Percentiles rank a stretch among this genome's conserved stretches.
Evolutionary conservation across 2,113 vertebrate species (phyloP).

Genomic region (Calyptomena viridis): DNA sequence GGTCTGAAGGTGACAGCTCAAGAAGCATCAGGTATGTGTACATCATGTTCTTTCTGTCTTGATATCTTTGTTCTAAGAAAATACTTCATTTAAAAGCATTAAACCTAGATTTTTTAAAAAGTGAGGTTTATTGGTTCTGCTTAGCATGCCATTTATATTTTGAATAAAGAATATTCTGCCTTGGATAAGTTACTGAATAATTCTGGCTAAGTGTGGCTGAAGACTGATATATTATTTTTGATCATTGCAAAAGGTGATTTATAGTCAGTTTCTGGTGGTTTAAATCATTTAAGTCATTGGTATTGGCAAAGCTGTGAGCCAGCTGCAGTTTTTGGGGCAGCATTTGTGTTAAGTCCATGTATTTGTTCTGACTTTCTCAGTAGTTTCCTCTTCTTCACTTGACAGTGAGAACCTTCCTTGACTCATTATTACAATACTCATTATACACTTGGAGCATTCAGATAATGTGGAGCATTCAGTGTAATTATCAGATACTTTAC

Average conservation of each 20-base stretch:
- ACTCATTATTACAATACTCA: background rate
- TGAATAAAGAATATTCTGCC: background rate
- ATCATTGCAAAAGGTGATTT: background rate
- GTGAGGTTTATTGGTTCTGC: background rate
- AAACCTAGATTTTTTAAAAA: background rate
- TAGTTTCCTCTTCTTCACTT: background rate
- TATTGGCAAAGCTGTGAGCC: background rate
- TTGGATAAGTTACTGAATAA: background rate
- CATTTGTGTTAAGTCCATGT: background rate
- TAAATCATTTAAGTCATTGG: background rate
- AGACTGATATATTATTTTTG: background rate
- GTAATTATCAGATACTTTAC: background rate
- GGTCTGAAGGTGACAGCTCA: constrained; percentile 78
- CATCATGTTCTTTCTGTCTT: background rate
- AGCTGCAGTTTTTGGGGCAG: background rate
- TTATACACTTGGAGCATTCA: background rate
- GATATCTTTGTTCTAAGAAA: background rate
- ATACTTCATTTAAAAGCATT: background rate
- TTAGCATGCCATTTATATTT: background rate
- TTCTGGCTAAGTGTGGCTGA: background rate
- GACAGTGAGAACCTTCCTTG: background rate
- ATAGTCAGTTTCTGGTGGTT: background rate
- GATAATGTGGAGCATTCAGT: background rate
- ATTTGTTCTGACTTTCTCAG: background rate
- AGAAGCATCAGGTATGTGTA: constrained; percentile 78